These are phyloP conservation scores for Macaca nemestrina DNA, from an alignment of 2,113 vertebrate genomes.

Conservation along the genomic window DNA sequence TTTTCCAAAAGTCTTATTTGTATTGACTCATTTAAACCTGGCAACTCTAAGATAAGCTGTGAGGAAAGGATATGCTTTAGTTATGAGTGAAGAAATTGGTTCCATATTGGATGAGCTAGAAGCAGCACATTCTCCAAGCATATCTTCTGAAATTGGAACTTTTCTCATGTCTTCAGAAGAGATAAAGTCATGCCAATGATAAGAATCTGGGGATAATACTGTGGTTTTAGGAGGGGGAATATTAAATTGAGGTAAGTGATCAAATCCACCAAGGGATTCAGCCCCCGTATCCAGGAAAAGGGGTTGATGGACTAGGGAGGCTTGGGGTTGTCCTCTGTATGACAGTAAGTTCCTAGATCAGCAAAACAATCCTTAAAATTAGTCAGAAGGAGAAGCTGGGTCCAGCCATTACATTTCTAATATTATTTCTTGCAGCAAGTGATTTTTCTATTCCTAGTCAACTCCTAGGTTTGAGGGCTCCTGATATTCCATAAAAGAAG, in stretches of 20 bases:
- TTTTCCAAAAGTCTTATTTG: background rate
- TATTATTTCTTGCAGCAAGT: background rate
- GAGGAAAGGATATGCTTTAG: background rate
- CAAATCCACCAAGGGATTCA: background rate
- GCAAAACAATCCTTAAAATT: background rate
- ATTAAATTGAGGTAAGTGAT: background rate
- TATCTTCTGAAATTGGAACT: background rate
- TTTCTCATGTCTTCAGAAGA: background rate
- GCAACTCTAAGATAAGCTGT: background rate
- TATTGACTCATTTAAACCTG: background rate
- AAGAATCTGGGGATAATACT: background rate
- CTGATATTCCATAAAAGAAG: constrained; percentile 14
- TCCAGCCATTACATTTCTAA: background rate
- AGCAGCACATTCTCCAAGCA: background rate
- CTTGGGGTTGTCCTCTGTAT: background rate
- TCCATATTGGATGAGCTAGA: background rate
- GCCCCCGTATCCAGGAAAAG: background rate
- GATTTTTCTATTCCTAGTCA: constrained; percentile 3
- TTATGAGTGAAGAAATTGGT: background rate
- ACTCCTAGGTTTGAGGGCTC: background rate
- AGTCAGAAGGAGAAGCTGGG: background rate
- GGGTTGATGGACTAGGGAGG: rapidly evolving
- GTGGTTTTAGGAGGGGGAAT: background rate
- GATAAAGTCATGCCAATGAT: background rate
- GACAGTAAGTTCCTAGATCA: background rate